These are phyloP conservation scores for Nesoenas mayeri DNA, from an alignment of 2,113 vertebrate genomes.

Conservation along the genomic window DNA sequence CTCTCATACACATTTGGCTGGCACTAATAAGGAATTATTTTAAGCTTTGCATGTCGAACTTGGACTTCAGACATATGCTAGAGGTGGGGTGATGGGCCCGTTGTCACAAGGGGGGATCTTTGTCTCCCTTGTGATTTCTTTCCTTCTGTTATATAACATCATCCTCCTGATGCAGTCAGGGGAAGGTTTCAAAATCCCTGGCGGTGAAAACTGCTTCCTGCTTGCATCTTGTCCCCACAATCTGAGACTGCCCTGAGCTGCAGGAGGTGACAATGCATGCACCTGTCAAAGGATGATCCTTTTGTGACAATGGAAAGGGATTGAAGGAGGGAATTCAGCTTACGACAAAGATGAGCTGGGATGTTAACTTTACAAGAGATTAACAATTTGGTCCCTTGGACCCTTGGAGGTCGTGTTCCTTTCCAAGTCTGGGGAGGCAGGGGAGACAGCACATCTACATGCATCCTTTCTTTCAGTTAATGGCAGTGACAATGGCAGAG, in stretches of 20 bases:
- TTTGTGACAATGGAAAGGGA: neutral
- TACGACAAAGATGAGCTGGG: fast-evolving
- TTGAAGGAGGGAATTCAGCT: neutral
- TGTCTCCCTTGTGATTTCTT: neutral
- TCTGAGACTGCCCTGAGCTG: neutral
- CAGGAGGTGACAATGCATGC: neutral
- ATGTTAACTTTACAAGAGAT: neutral
- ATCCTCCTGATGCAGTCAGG: neutral
- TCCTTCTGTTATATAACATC: neutral
- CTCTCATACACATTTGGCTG: neutral
- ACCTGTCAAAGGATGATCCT: neutral
- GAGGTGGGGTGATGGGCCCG: neutral
- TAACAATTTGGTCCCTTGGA: neutral
- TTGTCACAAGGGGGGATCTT: neutral
- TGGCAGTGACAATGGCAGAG: neutral
- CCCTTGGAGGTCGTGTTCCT: neutral
- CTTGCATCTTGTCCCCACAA: neutral
- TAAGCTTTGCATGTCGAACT: neutral
- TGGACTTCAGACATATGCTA: neutral
- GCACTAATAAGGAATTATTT: neutral
- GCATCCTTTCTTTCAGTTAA: neutral
- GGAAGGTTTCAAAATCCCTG: neutral
- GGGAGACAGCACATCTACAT: neutral
- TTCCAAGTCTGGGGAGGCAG: neutral
- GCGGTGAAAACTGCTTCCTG: neutral